Base-by-base conservation (phyloP, 2,797 vertebrate genomes). In the Atherinosoma microstoma region DNA sequence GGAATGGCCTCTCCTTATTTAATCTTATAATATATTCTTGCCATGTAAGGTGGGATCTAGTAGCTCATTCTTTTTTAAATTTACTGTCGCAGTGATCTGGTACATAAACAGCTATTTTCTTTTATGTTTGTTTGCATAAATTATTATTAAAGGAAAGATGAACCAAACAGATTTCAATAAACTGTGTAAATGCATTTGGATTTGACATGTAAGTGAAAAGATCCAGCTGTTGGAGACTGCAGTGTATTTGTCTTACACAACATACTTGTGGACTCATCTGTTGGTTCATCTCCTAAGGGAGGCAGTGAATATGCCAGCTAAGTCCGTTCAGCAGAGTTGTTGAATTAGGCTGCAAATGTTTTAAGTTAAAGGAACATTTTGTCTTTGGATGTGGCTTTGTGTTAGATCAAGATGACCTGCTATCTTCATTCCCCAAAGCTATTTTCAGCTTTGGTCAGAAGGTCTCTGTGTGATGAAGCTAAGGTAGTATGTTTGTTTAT, bases 371-470 rank as follows among this genome's bases (percentile, higher is more conserved):
- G 16, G 15, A 57, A 57, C 29, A 57, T 57, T 57, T 32, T 18
- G 7, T 8, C 29, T 9, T 65, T 3, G 40, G 3, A 53, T 59
- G 42, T 58, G 71, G 51, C 22, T 38, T 62, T 56, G 53, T 75
- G 64, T 34, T 20, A 22, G 12, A 72, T 70, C 34, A 66, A 29
- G n/a, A 67, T 70, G 47, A 72, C 15, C 36, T 79, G 64, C 2
- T n/a, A 12, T 38, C 47, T 42, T n/a, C 53, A 64, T 70, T 81
- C 29, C 67, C 59, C 47, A 49, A 27, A 29, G 11, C 70, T 78
- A 45, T 59, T 66, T 66, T 80, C 59, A 64, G 47, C 79, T 76
- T 70, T 59, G 15, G 54, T 71, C 65, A 76, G 34, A 85, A 56
- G 76, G 53, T 16, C 32, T 71, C 56, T 70, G 38, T 64, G 68